Evolutionary conservation across 2,888 invertebrate species (phyloP).

Genomic region (Patella depressa): DNA sequence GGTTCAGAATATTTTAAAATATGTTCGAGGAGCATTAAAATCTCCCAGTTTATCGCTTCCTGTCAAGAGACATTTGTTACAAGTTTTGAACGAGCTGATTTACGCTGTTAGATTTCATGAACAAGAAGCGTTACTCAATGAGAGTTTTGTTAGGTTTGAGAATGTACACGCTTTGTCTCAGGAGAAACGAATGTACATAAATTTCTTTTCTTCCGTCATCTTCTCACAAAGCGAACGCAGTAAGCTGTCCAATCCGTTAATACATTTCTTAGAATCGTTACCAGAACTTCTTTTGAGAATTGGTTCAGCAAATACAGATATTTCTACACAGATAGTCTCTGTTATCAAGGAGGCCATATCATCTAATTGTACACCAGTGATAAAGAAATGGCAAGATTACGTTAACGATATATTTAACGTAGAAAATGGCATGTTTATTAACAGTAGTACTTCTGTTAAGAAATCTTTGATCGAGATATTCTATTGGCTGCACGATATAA

Average conservation of each 20-base stretch:
- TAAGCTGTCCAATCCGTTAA: background rate
- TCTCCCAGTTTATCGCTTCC: background rate
- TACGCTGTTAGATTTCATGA: slow-evolving; percentile 24
- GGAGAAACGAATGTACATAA: slow-evolving; percentile 42
- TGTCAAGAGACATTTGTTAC: background rate
- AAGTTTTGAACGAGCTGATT: slow-evolving; percentile 11
- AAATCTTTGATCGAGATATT: background rate
- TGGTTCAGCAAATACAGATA: background rate
- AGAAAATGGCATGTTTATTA: background rate
- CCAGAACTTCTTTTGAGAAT: background rate
- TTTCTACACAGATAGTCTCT: background rate
- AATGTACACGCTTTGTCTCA: slow-evolving; percentile 38
- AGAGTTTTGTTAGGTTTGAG: slow-evolving; percentile 35
- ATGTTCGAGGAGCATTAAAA: background rate
- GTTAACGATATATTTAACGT: background rate
- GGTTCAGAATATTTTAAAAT: slow-evolving; percentile 11
- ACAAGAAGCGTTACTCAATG: slow-evolving; percentile 31
- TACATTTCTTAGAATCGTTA: background rate
- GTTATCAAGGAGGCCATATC: background rate
- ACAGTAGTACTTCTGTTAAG: background rate
- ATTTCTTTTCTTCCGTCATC: slow-evolving; percentile 41
- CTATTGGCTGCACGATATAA: background rate
- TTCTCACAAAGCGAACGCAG: background rate
- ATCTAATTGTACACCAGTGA: background rate
- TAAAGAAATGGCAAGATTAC: background rate